These are phyloP conservation scores for Callyntrura sp. DNA, from an alignment of 2,888 invertebrate genomes.

Conservation along the genomic window DNA sequence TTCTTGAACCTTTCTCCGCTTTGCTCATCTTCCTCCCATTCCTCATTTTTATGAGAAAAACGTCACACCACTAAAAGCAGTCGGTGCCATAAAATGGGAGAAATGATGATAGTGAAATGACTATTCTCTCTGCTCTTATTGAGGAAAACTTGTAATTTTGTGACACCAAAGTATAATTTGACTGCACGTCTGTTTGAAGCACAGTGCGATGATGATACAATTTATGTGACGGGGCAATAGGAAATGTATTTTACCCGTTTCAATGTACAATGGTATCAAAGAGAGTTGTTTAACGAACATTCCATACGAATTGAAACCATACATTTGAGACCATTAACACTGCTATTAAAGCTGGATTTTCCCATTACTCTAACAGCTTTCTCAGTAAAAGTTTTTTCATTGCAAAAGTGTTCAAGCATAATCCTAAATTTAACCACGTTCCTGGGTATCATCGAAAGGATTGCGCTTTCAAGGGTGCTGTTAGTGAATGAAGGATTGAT, in stretches of 20 bases:
- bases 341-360: constrained; percentile 44
- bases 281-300: neutral
- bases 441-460: no score
- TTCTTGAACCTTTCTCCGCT: neutral
- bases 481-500: no score
- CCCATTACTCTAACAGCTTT: constrained; percentile 58
- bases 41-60: constrained; percentile 69
- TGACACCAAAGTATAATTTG: neutral
- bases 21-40: constrained; percentile 59
- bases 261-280: neutral
- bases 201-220: no score
- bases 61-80: constrained; percentile 63
- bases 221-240: no score
- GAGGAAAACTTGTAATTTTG: neutral
- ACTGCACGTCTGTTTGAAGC: no score
- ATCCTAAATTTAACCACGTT: no score
- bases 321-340: constrained; percentile 66
- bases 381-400: neutral
- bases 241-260: neutral
- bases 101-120: constrained; percentile 26
- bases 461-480: no score
- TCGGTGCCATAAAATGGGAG: constrained; percentile 10
- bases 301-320: constrained; percentile 38
- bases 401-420: no score
- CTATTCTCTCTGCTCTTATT: neutral